These are phyloP conservation scores for Calidris pugnax DNA, from an alignment of 2,113 vertebrate genomes.

Conservation along the genomic window DNA sequence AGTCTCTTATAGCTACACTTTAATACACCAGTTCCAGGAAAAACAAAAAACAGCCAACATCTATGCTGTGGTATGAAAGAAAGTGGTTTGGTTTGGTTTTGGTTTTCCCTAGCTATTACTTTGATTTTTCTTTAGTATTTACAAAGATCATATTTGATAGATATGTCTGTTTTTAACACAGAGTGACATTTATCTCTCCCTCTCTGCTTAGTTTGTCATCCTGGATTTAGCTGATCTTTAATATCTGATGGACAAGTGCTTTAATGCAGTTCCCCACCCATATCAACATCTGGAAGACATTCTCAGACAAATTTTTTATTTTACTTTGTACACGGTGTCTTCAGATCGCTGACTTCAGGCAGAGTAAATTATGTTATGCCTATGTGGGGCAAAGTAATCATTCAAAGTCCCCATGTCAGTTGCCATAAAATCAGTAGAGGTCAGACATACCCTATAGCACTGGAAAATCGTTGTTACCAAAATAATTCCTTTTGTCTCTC, in stretches of 20 bases:
- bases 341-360: constrained; percentile 3
- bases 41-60: not conserved
- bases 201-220: not conserved
- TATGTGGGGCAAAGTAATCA: not conserved
- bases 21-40: not conserved
- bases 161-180: not conserved
- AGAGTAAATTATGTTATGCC: not conserved
- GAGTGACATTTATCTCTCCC: not conserved
- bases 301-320: not conserved
- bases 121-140: not conserved
- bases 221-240: not conserved
- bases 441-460: constrained; percentile 1
- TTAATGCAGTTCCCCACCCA: not conserved
- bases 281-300: constrained; percentile 10
- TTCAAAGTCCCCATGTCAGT: not conserved
- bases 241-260: not conserved
- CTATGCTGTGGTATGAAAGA: not conserved
- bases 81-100: not conserved
- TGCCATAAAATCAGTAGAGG: constrained; percentile 22
- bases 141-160: not conserved
- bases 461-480: not conserved
- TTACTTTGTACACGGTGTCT: not conserved
- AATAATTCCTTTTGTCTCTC: constrained; percentile 39
- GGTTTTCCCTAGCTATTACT: not conserved
- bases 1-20: not conserved